Percentiles rank a stretch among this genome's conserved stretches.
These are phyloP conservation scores for Apis mellifera DNA, from an alignment of 1,140 invertebrate species.

Conservation along the genomic window Amel_HAv3.1 CM009941.2:10135001-10135500, in stretches of 20 bases:
- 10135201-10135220: slow-evolving; percentile 58
- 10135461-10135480: no score
- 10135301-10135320: background rate
- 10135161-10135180: slow-evolving; percentile 47
- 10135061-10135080: no score
- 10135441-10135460: slow-evolving; percentile 22
- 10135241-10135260: slow-evolving; percentile 30
- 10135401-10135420: slow-evolving; percentile 45
- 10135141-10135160: background rate
- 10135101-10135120: no score
- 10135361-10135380: slow-evolving; percentile 39
- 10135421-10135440: slow-evolving; percentile 17
- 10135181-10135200: slow-evolving; percentile 49
- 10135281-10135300: slow-evolving; percentile 8
- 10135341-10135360: slow-evolving; percentile 1
- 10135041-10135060: no score
- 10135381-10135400: slow-evolving; percentile 46
- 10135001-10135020: no score
- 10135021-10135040: no score
- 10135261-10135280: background rate
- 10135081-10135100: no score
- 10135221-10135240: slow-evolving; percentile 57
- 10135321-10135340: slow-evolving; percentile 22
- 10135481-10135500: no score
- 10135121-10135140: no score